Evolutionary conservation across 2,113 vertebrate genomes (phyloP).

Genomic region (Varanus komodoensis): DNA sequence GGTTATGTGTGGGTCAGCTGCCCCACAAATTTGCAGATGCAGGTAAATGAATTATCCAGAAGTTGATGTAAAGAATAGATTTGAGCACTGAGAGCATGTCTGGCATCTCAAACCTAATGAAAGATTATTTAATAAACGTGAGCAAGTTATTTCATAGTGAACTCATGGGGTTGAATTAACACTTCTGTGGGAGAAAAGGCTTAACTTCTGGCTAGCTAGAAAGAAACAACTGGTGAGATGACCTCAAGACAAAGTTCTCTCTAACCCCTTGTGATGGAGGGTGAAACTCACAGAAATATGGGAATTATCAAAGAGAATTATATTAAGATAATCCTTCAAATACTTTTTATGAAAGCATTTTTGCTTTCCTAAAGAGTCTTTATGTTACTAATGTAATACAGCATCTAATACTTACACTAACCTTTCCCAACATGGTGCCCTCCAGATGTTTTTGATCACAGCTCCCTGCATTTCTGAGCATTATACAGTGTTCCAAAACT

Average conservation of each 20-base stretch:
- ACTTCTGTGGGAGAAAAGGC: not conserved
- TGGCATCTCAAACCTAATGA: not conserved
- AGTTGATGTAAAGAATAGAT: too few species aligned
- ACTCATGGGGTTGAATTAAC: not conserved
- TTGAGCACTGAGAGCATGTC: too few species aligned
- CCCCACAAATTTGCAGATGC: not conserved
- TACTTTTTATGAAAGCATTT: not conserved
- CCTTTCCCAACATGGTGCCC: too few species aligned
- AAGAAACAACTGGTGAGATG: not conserved
- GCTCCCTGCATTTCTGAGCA: too few species aligned
- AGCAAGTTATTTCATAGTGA: not conserved
- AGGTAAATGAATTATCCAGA: not conserved
- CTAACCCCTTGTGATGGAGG: not conserved
- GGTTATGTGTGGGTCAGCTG: not conserved
- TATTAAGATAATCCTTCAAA: constrained; percentile 21
- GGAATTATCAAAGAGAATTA: not conserved
- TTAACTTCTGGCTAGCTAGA: not conserved
- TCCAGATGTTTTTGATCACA: too few species aligned
- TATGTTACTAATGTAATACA: constrained; percentile 2
- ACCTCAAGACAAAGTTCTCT: not conserved
- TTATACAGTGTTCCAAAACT: too few species aligned
- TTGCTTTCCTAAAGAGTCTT: constrained; percentile 23
- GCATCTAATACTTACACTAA: constrained; percentile 21
- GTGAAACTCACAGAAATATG: not conserved
- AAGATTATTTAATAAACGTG: not conserved